Evolutionary conservation across 1,140 invertebrate species (phyloP).

Genomic region (Drosophila kikkawai): DNA sequence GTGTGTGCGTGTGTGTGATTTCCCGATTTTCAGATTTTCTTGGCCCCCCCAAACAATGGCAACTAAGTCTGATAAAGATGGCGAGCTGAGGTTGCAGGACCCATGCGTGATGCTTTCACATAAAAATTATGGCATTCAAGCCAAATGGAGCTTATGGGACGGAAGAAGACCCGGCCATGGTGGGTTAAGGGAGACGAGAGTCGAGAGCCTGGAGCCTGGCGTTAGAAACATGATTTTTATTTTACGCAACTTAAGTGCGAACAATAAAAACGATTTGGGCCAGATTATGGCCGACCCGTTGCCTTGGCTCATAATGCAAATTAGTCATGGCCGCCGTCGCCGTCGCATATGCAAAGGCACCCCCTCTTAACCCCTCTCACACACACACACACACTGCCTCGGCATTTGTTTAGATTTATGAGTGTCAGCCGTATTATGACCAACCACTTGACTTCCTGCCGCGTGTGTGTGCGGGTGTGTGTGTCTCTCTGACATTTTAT

Average conservation of each 20-base stretch:
- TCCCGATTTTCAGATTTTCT: slow-evolving; percentile 44
- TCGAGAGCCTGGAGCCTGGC: slow-evolving; percentile 47
- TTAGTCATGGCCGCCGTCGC: slow-evolving; percentile 79
- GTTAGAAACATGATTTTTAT: slow-evolving; percentile 84
- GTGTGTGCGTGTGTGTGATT: neutral
- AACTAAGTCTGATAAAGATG: slow-evolving; percentile 75
- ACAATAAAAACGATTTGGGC: slow-evolving; percentile 84
- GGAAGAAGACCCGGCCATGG: slow-evolving; percentile 14
- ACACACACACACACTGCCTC: slow-evolving; percentile 39
- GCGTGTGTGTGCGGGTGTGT: slow-evolving; percentile 68
- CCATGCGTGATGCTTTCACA: slow-evolving; percentile 83
- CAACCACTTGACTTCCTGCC: slow-evolving; percentile 84
- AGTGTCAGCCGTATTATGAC: slow-evolving; percentile 81
- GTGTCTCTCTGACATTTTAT: slow-evolving; percentile 68
- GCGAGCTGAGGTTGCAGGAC: slow-evolving; percentile 10
- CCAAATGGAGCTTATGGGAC: slow-evolving; percentile 76
- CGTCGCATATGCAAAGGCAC: slow-evolving; percentile 73
- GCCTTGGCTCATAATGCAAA: slow-evolving; percentile 73
- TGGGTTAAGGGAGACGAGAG: neutral
- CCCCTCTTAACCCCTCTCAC: neutral
- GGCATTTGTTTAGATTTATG: slow-evolving; percentile 81
- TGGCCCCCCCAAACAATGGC: slow-evolving; percentile 40
- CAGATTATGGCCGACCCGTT: slow-evolving; percentile 70
- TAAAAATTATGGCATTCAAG: slow-evolving; percentile 82
- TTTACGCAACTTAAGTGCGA: slow-evolving; percentile 85